Percentiles rank a stretch among this genome's conserved stretches.
Conservation (phyloP, 37 sponge, comb jelly and placozoan species). For the Chondrosia reniformis region DNA sequence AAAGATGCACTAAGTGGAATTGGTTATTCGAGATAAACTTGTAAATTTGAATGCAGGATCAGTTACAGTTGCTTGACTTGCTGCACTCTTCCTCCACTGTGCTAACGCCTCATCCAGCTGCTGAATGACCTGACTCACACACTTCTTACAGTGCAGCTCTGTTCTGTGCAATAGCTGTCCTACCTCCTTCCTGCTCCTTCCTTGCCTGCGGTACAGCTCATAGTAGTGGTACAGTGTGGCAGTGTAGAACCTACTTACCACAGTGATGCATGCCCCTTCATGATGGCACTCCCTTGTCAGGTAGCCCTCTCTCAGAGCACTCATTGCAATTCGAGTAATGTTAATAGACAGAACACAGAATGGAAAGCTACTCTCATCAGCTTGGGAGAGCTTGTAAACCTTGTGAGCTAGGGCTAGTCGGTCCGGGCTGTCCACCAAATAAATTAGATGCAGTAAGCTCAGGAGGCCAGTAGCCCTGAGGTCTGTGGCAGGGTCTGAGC, state of each 20-base stretch:
- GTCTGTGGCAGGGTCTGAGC: slow-evolving; percentile 82
- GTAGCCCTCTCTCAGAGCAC: slow-evolving; percentile 54
- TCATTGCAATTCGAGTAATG: slow-evolving; percentile 59
- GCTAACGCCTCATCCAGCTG: slow-evolving; percentile 11
- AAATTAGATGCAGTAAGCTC: slow-evolving; percentile 67
- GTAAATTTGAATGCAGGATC: too few species aligned
- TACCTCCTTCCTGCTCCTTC: slow-evolving; percentile 35
- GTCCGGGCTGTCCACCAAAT: slow-evolving; percentile 42
- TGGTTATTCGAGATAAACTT: too few species aligned
- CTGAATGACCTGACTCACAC: slow-evolving; percentile 16
- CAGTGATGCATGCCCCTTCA: slow-evolving; percentile 64
- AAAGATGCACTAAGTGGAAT: too few species aligned
- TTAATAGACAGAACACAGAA: slow-evolving; percentile 82
- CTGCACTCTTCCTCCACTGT: too few species aligned
- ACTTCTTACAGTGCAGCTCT: slow-evolving; percentile 24
- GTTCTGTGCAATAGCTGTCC: slow-evolving; percentile 31
- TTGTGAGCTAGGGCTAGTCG: slow-evolving; percentile 46
- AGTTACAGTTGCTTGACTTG: too few species aligned
- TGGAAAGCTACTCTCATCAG: slow-evolving; percentile 37
- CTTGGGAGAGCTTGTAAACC: slow-evolving; percentile 46
- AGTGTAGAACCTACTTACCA: slow-evolving; percentile 73
- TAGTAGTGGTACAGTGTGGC: slow-evolving; percentile 62
- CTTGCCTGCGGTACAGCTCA: slow-evolving; percentile 31
- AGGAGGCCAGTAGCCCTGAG: slow-evolving; percentile 82
- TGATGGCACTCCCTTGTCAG: slow-evolving; percentile 68